Evolutionary conservation across 1,140 invertebrate genomes (phyloP).

Genomic region (Drosophila oshimai): DNA sequence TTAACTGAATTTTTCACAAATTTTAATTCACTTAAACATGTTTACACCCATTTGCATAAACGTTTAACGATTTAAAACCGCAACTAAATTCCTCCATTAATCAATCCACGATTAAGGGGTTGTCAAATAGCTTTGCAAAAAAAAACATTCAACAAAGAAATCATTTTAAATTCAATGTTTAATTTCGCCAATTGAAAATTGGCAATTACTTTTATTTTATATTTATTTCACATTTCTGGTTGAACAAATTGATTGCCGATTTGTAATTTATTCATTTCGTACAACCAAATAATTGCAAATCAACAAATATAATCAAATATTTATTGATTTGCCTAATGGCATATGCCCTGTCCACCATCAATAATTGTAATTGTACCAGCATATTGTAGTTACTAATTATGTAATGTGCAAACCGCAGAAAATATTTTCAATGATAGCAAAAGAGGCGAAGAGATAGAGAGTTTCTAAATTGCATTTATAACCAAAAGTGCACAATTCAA

Average conservation of each 20-base stretch:
- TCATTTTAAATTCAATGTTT: neutral
- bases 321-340: constrained; percentile 71
- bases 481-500: constrained; percentile 44
- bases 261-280: constrained; percentile 55
- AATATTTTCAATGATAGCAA: constrained; percentile 11
- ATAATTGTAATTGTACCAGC: constrained; percentile 15
- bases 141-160: neutral
- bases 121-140: neutral
- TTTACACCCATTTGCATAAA: too few species aligned
- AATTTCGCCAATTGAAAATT: constrained; percentile 2
- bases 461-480: constrained; percentile 18
- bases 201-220: neutral
- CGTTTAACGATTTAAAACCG: neutral
- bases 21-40: too few species aligned
- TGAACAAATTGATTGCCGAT: constrained; percentile 16
- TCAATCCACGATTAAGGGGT: neutral
- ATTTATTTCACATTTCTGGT: constrained; percentile 11
- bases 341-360: constrained; percentile 8
- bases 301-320: constrained; percentile 78
- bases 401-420: constrained; percentile 31
- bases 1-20: too few species aligned
- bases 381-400: constrained; percentile 55
- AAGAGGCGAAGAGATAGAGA: neutral
- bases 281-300: constrained; percentile 67
- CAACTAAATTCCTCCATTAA: neutral